Evolutionary conservation across 2,888 invertebrate species (phyloP), one percentile per base, ranked within the genome.

Genomic region (Spisula subtruncata): DNA sequence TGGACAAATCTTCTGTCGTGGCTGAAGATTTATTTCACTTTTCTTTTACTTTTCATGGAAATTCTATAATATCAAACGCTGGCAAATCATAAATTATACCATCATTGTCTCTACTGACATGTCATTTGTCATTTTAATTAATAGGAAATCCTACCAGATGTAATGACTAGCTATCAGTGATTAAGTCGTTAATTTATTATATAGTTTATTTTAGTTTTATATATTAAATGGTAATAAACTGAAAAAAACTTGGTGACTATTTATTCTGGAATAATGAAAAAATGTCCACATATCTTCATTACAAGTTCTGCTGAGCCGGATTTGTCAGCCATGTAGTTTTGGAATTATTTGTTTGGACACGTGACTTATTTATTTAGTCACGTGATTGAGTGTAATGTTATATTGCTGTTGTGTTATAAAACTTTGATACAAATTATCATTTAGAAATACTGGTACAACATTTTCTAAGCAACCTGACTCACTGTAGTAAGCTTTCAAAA

Each of bases 11-110:
- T 75, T 75, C 75, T 35, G 75, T 35, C 75, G 35, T 35, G 35
- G 1, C 25, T 32, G 12, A 29, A 4, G 75, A 71, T 85, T 85
- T 80, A 85, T 85, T 51, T 32, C 56, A 85, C n/a, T 41, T n/a
- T 80, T 79, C 54, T 51, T 80, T 80, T 79, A 46, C 79, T 84
- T 85, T 85, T 85, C 85, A 56, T 41, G 79, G 85, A 56, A 85
- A 80, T 80, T 85, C 85, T 80, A 85, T 85, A 35, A 80, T 85
- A 75, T 85, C 85, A 85, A 85, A 85, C 85, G 85, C 85, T 51
- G 56, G 54, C 35, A 54, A 85, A 56, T 85, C 41, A 85, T 56
- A 54, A 56, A 35, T 56, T 80, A 56, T 56, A 12, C 35, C 41
- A 35, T 25, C n/a, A 51, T 16, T 41, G 75, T 75, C 35, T 75